Evolutionary conservation across 2,888 invertebrate genomes (phyloP), one percentile per base, ranked within the genome.

Genomic region (Cheilosia urbana): DNA sequence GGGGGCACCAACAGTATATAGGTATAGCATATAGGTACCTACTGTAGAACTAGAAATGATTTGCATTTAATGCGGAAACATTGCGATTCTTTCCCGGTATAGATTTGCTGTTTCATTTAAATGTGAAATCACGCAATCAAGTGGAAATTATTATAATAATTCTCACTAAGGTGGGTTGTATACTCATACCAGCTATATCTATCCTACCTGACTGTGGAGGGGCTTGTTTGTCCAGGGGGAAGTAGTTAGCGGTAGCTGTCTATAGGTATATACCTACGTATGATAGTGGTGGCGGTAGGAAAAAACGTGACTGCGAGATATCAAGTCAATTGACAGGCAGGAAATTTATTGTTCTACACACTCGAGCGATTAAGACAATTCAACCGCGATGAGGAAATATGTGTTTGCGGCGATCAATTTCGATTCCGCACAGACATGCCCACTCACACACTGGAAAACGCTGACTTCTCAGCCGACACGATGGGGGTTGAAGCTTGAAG

Each of bases 331-430:
- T 85, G 85, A 81, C 81, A 85, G 84, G 80, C 84, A 85, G 85
- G 85, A 85, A 85, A 85, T 85, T 85, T 85, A 85, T 85, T 85
- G 85, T 85, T 85, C 85, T 81, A 81, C 81, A 85, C 85, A 85
- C 76, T 81, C 72, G 72, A 85, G 30, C 81, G 85, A 85, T 85
- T 85, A 85, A 85, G 81, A 77, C 76, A 85, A 81, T 72, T 81
- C 76, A 85, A 81, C 76, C 80, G 76, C 73, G 62, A 85, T 80
- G 72, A 84, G 80, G 80, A 80, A 84, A 79, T 84, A 80, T 65
- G n/a, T 51, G 49, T 65, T 49, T 63, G 75, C 27, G 65, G 80
- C 76, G 81, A 85, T 85, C 76, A 72, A 76, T 81, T 85, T 85
- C 72, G 66, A 81, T 85, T 72, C 57, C 72, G 66, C 37, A 78